These are phyloP conservation scores for Drosophila silvestris DNA, from an alignment of 2,888 invertebrate species.

Conservation along the genomic window DNA sequence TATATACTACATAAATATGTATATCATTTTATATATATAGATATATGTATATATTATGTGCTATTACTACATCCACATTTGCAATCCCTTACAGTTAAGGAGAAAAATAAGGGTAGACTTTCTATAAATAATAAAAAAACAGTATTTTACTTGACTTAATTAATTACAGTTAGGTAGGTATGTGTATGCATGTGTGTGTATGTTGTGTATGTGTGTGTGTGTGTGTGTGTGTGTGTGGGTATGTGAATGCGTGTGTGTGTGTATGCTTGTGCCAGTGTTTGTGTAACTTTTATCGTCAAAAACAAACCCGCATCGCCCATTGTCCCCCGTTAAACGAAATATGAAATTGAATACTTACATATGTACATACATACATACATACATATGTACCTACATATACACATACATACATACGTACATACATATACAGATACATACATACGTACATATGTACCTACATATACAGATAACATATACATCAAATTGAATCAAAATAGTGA, in stretches of 20 bases:
- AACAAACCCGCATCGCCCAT: slow-evolving; percentile 2
- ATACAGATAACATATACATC: background rate
- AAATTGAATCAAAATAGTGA: background rate
- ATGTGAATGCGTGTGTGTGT: slow-evolving; percentile 4
- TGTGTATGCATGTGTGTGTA: slow-evolving; percentile 1
- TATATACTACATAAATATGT: slow-evolving; percentile 51
- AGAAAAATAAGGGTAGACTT: slow-evolving; percentile 58
- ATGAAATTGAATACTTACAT: background rate
- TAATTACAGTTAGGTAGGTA: slow-evolving; percentile 54
- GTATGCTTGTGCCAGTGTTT: slow-evolving; percentile 5
- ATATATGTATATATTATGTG: slow-evolving; percentile 25
- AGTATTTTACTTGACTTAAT: slow-evolving; percentile 46
- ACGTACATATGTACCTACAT: background rate
- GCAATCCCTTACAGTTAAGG: slow-evolving; percentile 43
- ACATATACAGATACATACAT: background rate
- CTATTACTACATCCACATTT: slow-evolving; percentile 50
- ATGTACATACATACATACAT: background rate
- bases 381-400: background rate
- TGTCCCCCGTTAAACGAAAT: background rate
- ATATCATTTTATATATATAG: slow-evolving; percentile 31
- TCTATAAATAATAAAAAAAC: slow-evolving; percentile 48
- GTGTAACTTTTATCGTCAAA: background rate
- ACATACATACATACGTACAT: background rate
- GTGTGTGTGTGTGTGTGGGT: slow-evolving; percentile 5
- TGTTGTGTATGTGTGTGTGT: slow-evolving; percentile 6